Base-by-base conservation (phyloP, 2,113 vertebrate species). In the Chascanopsetta lugubris region DNA sequence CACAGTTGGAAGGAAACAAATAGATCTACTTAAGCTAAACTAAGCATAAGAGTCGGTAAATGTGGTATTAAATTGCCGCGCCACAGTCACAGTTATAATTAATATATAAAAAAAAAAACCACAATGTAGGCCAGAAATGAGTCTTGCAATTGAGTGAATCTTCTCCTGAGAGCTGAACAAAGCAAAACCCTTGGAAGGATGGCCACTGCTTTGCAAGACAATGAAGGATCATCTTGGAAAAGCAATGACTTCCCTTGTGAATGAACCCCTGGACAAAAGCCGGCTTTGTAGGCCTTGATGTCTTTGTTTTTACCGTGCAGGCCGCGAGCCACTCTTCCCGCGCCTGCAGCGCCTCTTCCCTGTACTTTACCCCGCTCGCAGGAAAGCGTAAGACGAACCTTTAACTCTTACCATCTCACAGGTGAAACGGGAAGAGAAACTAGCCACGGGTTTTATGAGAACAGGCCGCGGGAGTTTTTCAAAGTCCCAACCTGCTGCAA, bases 191-290 rank as follows among this genome's bases (percentile, higher is more conserved):
- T 61, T 53, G 26, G 43, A 72, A 78, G 74, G 84, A 85, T 72
- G 70, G 76, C 71, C 20, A 26, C 72, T 59, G 57, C 85, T 90
- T 90, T 83, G 79, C 75, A 80, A 88, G 77, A 83, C 81, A 90
- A 89, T 89, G 79, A 47, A 13, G 61, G 75, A 69, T 85, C 69
- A 62, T 87, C 87, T 76, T 76, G 65, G 72, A 77, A 86, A 90
- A 84, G 87, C 80, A 62, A 64, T 61, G 72, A 83, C 87, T 87
- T 86, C 75, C 76, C 73, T 42, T 72, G 70, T 80, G 61, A 77
- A 71, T 74, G 79, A 80, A 79, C 51, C 38, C 12, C 5, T 54
- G 85, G 80, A 91, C 88, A 88, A 90, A 90, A 86, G 85, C 82
- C 24, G 75, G 15, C 75, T 84, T 72, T 50, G 62, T 24, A 40